phyloP scores from a whole-genome alignment of 2,797 vertebrate genomes.

The Phyllotis vaccarum region DNA sequence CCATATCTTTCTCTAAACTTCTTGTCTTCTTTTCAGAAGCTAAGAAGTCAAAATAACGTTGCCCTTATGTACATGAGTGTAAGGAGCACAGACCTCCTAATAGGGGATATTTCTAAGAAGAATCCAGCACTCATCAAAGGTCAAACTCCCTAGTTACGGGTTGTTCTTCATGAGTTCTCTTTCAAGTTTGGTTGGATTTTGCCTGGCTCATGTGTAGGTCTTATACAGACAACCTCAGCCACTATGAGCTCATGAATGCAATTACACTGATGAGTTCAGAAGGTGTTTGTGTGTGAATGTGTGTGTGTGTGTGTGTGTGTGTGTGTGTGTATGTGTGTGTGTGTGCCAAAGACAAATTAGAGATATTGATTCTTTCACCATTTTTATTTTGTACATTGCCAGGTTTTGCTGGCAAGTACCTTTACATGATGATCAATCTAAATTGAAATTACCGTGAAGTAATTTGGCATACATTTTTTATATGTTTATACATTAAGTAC shows the following conservation, averaged over 20 bases:
- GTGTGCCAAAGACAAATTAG: background rate
- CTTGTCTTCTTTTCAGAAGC: background rate
- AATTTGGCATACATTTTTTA: background rate
- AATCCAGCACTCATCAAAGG: background rate
- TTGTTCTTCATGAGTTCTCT: too few relatives aligned
- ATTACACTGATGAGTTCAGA: background rate
- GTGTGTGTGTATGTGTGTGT: background rate
- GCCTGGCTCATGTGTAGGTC: background rate
- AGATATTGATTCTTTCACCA: background rate
- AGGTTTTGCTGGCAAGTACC: background rate
- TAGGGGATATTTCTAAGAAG: background rate
- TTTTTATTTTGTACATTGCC: background rate
- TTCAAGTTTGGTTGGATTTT: background rate
- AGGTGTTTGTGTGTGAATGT: background rate
- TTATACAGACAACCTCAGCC: background rate
- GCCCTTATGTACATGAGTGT: background rate
- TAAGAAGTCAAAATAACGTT: background rate
- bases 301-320: background rate
- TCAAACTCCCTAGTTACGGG: background rate
- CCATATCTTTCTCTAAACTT: background rate
- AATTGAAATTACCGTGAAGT: slow-evolving; percentile 21
- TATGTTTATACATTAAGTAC: background rate
- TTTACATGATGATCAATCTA: slow-evolving; percentile 19
- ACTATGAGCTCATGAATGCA: background rate
- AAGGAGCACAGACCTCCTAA: fast-evolving